Evolutionary conservation across 2,113 vertebrate species (phyloP), one percentile per base, ranked within the genome.

Genomic region (Bombycilla garrulus): DNA sequence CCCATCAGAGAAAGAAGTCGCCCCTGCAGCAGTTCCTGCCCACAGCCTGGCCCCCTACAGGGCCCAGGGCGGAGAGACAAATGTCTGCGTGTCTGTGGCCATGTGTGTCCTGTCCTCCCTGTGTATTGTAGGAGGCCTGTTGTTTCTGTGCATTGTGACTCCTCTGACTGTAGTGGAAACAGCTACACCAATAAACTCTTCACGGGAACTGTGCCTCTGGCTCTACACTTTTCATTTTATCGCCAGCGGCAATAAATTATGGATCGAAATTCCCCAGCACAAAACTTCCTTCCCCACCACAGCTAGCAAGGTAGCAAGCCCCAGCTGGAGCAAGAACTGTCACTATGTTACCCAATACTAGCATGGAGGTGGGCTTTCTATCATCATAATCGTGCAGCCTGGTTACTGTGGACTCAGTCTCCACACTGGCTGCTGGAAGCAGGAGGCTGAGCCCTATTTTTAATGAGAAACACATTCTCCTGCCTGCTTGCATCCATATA

Each of bases 111-210:
- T 92, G 94, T 97, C 90, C 93, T 95, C 81, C 76, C 90, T 3
- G 12, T 94, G 90, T 96, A 93, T 93, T 85, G 79, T 94, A 96
- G 95, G 95, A 95, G 93, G 95, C 94, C 91, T 95, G 83, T 95
- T 88, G 90, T 95, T n/a, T 69, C 96, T 95, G 93, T 93, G 93
- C 90, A 79, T 97, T 95, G 95, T 96, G 93, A 88, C 94, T 96
- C 82, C 65, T 96, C 95, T 91, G 90, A 95, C 88, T 94, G 94
- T 97, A 97, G 88, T 96, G 96, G 90, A 94, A 97, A 95, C 93
- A 93, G 90, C 92, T 97, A 86, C 95, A 96, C 86, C 93, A 97
- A 96, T 97, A 97, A 97, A 97, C 69, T 86, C 85, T 90, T 93
- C 88, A 96, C 86, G 94, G 91, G 88, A 96, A 67, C 57, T 4